phyloP scores from a whole-genome alignment of 2,797 vertebrate genomes.

The Phoebastria nigripes region DNA sequence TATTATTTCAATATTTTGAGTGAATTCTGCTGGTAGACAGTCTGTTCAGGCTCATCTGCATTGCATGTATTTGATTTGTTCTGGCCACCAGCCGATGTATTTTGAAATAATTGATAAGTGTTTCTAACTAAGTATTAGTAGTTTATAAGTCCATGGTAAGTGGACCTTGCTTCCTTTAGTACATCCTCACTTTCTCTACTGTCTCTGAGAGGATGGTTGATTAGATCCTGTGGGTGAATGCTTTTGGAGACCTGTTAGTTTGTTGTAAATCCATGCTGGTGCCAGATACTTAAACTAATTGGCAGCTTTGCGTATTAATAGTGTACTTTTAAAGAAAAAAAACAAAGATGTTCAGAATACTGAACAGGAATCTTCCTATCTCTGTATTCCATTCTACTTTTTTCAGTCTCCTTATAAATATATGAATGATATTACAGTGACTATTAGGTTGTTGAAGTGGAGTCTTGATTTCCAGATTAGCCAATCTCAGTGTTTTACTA shows the following conservation, averaged over 20 bases:
- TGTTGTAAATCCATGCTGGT: not conserved
- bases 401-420: not conserved
- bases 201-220: not conserved
- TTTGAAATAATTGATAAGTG: not conserved
- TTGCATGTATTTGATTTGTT: not conserved
- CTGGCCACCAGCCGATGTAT: not conserved
- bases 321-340: not conserved
- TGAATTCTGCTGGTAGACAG: not conserved
- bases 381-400: not conserved
- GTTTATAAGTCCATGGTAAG: not conserved
- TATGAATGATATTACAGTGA: not conserved
- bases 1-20: not conserved
- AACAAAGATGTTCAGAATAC: not conserved
- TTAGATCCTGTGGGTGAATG: not conserved
- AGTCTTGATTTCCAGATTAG: not conserved
- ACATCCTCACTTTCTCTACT: not conserved
- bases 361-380: not conserved
- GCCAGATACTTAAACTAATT: not conserved
- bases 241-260: not conserved
- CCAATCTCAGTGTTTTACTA: accelerated
- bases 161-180: not conserved
- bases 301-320: not conserved
- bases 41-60: not conserved
- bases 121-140: not conserved
- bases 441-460: not conserved